Percentiles rank a stretch among this genome's conserved stretches.
phyloP scores from a whole-genome alignment of 2,113 vertebrate species.

The Eclectus roratus region DNA sequence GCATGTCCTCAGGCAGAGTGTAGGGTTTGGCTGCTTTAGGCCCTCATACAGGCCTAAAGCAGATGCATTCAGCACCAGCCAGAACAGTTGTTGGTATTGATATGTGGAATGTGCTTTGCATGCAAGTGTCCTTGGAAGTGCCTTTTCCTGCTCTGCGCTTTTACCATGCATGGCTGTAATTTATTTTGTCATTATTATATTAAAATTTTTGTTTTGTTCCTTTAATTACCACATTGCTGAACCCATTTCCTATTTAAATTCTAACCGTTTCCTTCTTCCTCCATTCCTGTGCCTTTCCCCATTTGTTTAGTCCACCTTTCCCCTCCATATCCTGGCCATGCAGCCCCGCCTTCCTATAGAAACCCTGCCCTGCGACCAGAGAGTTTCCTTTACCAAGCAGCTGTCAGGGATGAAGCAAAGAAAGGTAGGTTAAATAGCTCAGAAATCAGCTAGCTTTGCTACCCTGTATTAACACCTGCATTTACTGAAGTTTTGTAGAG shows the following conservation, averaged over 20 bases:
- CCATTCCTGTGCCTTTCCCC: conserved; percentile 29
- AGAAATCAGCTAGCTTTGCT: background rate
- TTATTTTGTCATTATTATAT: conserved; percentile 44
- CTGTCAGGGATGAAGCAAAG: conserved; percentile 84
- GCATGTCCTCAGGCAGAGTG: background rate
- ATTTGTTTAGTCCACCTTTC: conserved; percentile 84
- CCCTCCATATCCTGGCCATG: conserved; percentile 78
- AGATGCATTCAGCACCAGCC: background rate
- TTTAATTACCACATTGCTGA: conserved; percentile 49
- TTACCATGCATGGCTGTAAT: conserved; percentile 46
- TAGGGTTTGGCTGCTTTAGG: background rate
- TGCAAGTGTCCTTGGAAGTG: background rate
- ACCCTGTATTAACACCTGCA: background rate
- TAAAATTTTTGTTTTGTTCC: conserved; percentile 47
- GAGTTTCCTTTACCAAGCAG: conserved; percentile 89
- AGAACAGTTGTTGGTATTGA: conserved; percentile 38
- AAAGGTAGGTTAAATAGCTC: conserved; percentile 78
- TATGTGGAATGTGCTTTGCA: conserved; percentile 44
- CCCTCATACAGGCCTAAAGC: background rate
- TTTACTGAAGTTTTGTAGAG: background rate
- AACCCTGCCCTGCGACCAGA: conserved; percentile 82
- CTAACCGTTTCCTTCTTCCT: conserved; percentile 52
- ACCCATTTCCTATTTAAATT: conserved; percentile 40
- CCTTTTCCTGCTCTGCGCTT: conserved; percentile 41
- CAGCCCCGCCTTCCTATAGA: conserved; percentile 76